phyloP scores from a whole-genome alignment of 2,888 invertebrate genomes.

The Callosobruchus maculatus region DNA sequence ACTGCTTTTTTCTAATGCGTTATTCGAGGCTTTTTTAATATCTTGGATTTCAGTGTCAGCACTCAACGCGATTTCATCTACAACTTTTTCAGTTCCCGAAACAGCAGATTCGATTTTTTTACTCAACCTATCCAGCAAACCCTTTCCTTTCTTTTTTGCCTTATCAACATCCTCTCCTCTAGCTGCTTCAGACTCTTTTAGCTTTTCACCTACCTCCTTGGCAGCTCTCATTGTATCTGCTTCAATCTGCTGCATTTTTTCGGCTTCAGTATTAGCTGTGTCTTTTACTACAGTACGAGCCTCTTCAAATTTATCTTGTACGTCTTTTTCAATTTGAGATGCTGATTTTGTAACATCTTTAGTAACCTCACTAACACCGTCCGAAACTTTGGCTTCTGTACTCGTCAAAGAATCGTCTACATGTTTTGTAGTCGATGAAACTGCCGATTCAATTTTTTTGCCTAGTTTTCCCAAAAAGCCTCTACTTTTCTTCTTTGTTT shows the following conservation, averaged over 20 bases:
- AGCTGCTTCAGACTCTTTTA: not conserved
- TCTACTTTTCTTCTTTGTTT: slow-evolving; percentile 9
- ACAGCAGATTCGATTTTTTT: slow-evolving; percentile 6
- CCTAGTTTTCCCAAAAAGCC: slow-evolving; percentile 16
- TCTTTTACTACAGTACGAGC: not conserved
- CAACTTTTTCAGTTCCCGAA: not conserved
- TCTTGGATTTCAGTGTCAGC: not conserved
- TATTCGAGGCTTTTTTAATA: not conserved
- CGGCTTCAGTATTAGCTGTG: not conserved
- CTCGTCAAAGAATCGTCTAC: not conserved
- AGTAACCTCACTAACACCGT: not conserved
- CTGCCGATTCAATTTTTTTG: slow-evolving; percentile 11
- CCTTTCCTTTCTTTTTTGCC: slow-evolving; percentile 9
- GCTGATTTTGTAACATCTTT: not conserved
- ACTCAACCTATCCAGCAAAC: slow-evolving; percentile 14
- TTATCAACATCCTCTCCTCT: not conserved
- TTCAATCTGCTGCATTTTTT: no score
- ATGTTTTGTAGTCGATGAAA: slow-evolving; percentile 4
- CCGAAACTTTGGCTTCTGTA: not conserved
- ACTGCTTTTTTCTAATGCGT: not conserved
- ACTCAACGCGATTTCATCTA: not conserved
- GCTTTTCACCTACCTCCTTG: not conserved
- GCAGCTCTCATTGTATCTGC: no score
- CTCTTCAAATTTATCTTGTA: not conserved
- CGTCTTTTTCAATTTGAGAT: not conserved